These are phyloP conservation scores for Agriotes lineatus DNA, from an alignment of 2,888 invertebrate species.

Conservation along the genomic window DNA sequence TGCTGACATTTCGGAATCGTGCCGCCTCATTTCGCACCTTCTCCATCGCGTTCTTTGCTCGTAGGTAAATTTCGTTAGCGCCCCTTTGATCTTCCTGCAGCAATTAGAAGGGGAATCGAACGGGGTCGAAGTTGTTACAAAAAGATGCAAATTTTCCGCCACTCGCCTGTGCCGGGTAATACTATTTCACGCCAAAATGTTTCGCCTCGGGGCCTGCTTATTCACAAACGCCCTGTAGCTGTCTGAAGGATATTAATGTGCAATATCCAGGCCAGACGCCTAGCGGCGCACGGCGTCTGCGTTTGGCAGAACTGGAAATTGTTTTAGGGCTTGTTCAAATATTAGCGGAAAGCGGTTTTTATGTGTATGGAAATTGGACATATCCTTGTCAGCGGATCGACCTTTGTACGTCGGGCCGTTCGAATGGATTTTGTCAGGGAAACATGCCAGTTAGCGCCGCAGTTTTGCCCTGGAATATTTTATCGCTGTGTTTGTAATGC, in stretches of 20 bases:
- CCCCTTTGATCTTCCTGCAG: too few relatives aligned
- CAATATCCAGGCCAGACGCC: background rate
- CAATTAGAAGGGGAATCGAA: background rate
- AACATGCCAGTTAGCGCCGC: too few relatives aligned
- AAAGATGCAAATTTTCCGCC: background rate
- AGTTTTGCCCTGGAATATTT: too few relatives aligned
- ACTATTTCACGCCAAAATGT: background rate
- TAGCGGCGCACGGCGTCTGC: background rate
- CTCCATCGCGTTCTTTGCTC: too few relatives aligned
- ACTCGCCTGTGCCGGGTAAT: background rate
- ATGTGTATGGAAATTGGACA: slow-evolving; percentile 18
- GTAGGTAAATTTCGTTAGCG: too few relatives aligned
- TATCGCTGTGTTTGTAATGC: too few relatives aligned
- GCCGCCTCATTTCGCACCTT: too few relatives aligned
- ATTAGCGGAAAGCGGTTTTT: slow-evolving; percentile 16
- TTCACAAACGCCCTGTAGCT: too few relatives aligned
- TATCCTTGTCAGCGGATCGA: slow-evolving; percentile 9
- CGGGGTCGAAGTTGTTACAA: too few relatives aligned
- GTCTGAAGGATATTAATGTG: background rate
- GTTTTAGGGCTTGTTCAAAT: slow-evolving; percentile 21
- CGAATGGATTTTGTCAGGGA: too few relatives aligned
- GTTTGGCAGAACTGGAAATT: slow-evolving; percentile 19
- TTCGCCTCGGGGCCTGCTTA: background rate
- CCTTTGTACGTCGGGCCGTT: slow-evolving; percentile 6
- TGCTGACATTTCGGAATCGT: too few relatives aligned